Evolutionary conservation across 2,888 invertebrate species (phyloP), one percentile per base, ranked within the genome.

Genomic region (Suillia variegata): DNA sequence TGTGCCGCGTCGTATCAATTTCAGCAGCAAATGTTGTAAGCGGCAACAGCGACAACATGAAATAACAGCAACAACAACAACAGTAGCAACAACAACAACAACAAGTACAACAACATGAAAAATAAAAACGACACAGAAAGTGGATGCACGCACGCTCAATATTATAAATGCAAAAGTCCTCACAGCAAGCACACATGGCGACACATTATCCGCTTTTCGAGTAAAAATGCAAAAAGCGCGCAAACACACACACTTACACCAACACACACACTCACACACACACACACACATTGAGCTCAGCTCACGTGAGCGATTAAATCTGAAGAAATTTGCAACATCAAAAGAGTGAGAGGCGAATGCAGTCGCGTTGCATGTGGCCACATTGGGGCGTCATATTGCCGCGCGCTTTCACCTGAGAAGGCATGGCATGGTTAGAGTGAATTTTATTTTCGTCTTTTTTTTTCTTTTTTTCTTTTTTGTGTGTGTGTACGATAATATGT

Each of bases 271-370:
- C 22, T 12, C 48, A 52, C 13, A 49, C 13, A 49, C 20, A 58
- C 24, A 56, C 42, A 58, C 48, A 56, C 47, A 52, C 56, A 61
- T 54, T 47, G 5, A 26, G 6, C 45, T 17, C 6, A 45, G 45
- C 66, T 70, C 70, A 75, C 73, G 73, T 76, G 71, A 73, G 71
- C 72, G 74, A 76, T 75, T 75, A 76, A 74, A 76, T 75, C 73
- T 69, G 64, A 71, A 71, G 65, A 66, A 73, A 75, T 57, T 49
- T 62, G 56, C 60, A 56, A 49, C 50, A 31, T 48, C 54, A 50
- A 17, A 45, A 31, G 15, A 15, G 52, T 13, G 12, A 31, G 22
- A 24, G 20, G 21, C 17, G 21, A 33, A 8, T 51, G 24, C 24
- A 54, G 17, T 21, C 26, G 50, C 50, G 13, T 21, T 50, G 50